phyloP scores from a whole-genome alignment of 2,113 vertebrate genomes.

The Tetrax tetrax region DNA sequence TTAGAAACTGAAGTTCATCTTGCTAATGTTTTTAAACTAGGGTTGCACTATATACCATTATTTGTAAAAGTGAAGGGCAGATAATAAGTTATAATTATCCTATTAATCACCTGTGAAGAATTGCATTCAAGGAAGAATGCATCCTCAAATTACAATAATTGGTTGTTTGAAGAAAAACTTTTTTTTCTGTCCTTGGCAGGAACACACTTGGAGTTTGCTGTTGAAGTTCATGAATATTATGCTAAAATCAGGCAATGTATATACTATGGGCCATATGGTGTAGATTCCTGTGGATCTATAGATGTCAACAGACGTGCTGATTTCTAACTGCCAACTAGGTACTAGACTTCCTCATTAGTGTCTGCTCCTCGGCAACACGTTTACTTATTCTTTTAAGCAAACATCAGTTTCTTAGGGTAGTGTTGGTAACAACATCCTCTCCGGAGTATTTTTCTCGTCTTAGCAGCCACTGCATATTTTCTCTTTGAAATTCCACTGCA shows the following conservation, averaged over 20 bases:
- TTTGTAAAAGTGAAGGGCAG: slow-evolving; percentile 71
- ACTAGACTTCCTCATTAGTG: neutral
- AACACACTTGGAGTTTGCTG: neutral
- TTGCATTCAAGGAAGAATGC: slow-evolving; percentile 40
- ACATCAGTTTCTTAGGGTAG: neutral
- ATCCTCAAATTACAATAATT: slow-evolving; percentile 70
- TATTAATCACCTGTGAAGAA: slow-evolving; percentile 78
- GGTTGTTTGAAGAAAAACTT: slow-evolving; percentile 13
- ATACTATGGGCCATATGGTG: neutral
- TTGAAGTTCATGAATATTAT: neutral
- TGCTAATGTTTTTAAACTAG: slow-evolving; percentile 58
- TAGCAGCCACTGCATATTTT: neutral
- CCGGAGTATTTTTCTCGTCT: neutral
- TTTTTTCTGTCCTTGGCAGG: neutral
- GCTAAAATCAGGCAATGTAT: neutral
- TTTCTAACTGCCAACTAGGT: neutral
- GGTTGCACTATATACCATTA: slow-evolving; percentile 30
- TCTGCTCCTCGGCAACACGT: neutral
- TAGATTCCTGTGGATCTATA: neutral
- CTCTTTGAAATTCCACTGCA: neutral
- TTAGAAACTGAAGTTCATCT: slow-evolving; percentile 61
- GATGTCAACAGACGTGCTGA: neutral
- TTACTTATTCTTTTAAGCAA: neutral
- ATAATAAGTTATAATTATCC: slow-evolving; percentile 79
- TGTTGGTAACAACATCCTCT: neutral